Percentiles rank a stretch among this genome's conserved stretches.
Conservation (phyloP, 2,797 vertebrate species). For the Rhinophrynus dorsalis region DNA sequence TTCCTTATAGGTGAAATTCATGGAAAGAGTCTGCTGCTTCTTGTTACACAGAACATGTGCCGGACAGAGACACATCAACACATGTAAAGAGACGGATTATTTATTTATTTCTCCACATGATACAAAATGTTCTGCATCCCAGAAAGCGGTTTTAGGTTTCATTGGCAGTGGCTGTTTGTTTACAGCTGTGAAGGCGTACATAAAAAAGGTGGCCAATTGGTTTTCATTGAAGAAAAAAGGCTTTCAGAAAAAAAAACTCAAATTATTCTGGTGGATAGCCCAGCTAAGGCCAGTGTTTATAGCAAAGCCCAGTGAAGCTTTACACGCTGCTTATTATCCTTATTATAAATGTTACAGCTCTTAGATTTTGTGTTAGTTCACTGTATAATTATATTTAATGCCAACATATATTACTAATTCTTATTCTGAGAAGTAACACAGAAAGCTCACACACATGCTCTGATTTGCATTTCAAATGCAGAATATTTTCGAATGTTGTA, state of each 20-base stretch:
- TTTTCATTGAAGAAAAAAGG: background rate
- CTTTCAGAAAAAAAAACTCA: slow-evolving; percentile 10
- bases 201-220: slow-evolving; percentile 51
- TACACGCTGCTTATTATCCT: background rate
- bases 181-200: slow-evolving; percentile 52
- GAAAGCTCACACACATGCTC: too few relatives aligned
- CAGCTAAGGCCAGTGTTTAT: background rate
- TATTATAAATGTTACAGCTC: background rate
- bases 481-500: too few relatives aligned
- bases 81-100: slow-evolving; percentile 61
- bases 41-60: slow-evolving; percentile 55
- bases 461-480: too few relatives aligned
- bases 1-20: slow-evolving; percentile 56
- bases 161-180: slow-evolving; percentile 63
- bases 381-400: background rate
- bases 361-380: background rate
- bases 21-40: slow-evolving; percentile 67
- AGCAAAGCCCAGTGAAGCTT: slow-evolving; percentile 23
- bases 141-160: slow-evolving; percentile 63
- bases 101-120: slow-evolving; percentile 51
- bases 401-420: background rate
- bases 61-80: slow-evolving; percentile 56
- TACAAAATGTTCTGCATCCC: slow-evolving; percentile 64
- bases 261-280: slow-evolving; percentile 26
- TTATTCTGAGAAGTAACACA: too few relatives aligned